Base-by-base conservation (phyloP, 2,888 invertebrate species). In the Amiota mariae region DNA sequence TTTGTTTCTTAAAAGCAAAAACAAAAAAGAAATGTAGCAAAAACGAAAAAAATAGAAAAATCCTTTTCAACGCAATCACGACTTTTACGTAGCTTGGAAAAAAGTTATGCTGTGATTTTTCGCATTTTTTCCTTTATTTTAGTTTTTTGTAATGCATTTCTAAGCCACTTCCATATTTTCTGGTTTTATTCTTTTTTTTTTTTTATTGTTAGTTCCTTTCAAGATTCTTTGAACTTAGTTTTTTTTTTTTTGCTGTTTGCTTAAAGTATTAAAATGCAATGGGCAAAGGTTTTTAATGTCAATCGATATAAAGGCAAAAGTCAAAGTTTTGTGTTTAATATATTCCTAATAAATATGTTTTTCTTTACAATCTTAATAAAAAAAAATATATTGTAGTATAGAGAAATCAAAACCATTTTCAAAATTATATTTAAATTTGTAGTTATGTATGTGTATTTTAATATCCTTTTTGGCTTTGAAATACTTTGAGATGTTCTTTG, bases 1-100 rank as follows among this genome's bases (percentile, higher is more conserved):
- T 79, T 79, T 67, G 74, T 72, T 72, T 74, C 71, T 66, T 51
- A 8, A 10, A 18, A 36, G 36, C 36, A 36, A 36, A 36, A 36
- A 36, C 2, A 6, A 36, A 6, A 6, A 36, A 36, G 24, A 51
- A 8, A 51, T 12, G 46, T 74, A 80, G 82, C n/a, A 85, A 82
- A 82, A 59, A n/a, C 4, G 59, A 20, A 59, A 59, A 36, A 36
- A 36, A 24, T 24, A 36, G 15, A 59, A 59, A 59, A 9, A 59
- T 54, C 13, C 83, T 85, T 85, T 82, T 80, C 85, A 84, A 83
- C 36, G 36, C 85, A 83, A 85, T 83, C 83, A 83, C 85, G 85
- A 83, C 85, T 84, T 85, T 85, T 77, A 81, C 85, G 85, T 83
- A 85, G 83, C 80, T 84, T 84, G 82, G 78, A 36, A 36, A 36